These are phyloP conservation scores for Dendrocopos noguchii DNA, from an alignment of 2,113 vertebrate genomes.

Conservation along the genomic window DNA sequence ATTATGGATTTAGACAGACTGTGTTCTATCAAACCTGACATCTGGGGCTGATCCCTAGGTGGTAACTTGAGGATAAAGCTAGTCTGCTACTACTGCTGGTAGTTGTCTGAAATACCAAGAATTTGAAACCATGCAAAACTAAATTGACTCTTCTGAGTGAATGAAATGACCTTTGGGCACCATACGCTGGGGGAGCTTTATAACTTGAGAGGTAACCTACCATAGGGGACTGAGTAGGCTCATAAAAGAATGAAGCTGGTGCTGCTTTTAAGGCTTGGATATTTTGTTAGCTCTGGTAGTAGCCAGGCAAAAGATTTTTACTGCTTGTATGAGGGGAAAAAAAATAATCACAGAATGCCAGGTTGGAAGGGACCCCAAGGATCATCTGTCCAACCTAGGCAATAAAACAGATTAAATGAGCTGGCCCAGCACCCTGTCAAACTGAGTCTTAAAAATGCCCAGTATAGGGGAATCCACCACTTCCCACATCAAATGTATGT, in stretches of 20 bases:
- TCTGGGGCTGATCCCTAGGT: slow-evolving; percentile 11
- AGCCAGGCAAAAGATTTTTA: neutral
- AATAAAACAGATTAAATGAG: too few relatives aligned
- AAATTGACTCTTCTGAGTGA: neutral
- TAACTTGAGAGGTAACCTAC: neutral
- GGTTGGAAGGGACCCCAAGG: too few relatives aligned
- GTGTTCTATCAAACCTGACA: neutral
- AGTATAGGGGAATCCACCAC: too few relatives aligned
- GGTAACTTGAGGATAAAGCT: slow-evolving; percentile 40
- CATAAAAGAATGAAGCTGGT: fast-evolving
- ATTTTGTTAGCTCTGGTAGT: neutral
- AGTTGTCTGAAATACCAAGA: neutral
- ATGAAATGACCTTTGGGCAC: neutral
- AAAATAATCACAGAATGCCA: too few relatives aligned
- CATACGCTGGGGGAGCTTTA: neutral
- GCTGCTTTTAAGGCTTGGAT: neutral
- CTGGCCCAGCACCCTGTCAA: too few relatives aligned
- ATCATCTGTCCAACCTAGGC: too few relatives aligned
- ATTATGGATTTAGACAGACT: slow-evolving; percentile 42
- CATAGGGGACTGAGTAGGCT: neutral
- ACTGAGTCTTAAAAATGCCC: too few relatives aligned
- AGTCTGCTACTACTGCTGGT: neutral
- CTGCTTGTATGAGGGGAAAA: too few relatives aligned
- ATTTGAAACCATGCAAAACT: slow-evolving; percentile 11
- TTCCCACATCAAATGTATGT: neutral